A percentile compares a stretch with the other conserved stretches of the same genome.
These are phyloP conservation scores for Camelus dromedarius DNA, from an alignment of 2,113 vertebrate genomes.

Conservation along the genomic window DNA sequence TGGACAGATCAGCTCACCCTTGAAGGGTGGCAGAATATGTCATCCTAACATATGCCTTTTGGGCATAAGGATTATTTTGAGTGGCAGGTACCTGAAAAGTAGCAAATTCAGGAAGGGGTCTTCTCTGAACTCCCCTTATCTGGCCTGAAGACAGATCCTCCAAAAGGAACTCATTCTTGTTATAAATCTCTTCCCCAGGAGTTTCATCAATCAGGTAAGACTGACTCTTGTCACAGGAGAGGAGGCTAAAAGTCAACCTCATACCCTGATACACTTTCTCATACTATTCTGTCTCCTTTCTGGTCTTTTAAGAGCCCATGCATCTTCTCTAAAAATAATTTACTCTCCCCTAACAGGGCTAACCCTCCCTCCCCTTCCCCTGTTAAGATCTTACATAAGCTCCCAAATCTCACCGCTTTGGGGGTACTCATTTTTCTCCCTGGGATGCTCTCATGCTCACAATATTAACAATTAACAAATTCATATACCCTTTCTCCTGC, in stretches of 20 bases:
- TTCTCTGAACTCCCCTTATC: not conserved
- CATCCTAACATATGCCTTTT: not conserved
- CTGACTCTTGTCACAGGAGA: not conserved
- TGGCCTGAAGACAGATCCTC: not conserved
- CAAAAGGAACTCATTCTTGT: not conserved
- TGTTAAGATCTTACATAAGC: not conserved
- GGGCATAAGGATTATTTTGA: not conserved
- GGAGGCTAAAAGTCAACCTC: not conserved
- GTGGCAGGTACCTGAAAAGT: not conserved
- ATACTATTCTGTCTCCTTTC: not conserved
- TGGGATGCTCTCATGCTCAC: not conserved
- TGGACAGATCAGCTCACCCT: not conserved
- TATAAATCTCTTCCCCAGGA: not conserved
- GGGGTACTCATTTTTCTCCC: not conserved
- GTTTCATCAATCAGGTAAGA: not conserved
- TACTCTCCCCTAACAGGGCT: not conserved
- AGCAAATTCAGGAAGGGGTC: not conserved
- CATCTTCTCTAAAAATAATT: not conserved
- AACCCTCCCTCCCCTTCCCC: not conserved
- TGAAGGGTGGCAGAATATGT: not conserved
- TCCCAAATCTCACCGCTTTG: constrained; percentile 24
- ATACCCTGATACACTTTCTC: not conserved
- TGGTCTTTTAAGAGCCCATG: not conserved
- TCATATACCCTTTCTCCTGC: not conserved
- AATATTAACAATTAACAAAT: not conserved